Evolutionary conservation across 1,140 invertebrate genomes (phyloP), one percentile per base, ranked within the genome.

Genomic region (Saccostrea glomerata): DNA sequence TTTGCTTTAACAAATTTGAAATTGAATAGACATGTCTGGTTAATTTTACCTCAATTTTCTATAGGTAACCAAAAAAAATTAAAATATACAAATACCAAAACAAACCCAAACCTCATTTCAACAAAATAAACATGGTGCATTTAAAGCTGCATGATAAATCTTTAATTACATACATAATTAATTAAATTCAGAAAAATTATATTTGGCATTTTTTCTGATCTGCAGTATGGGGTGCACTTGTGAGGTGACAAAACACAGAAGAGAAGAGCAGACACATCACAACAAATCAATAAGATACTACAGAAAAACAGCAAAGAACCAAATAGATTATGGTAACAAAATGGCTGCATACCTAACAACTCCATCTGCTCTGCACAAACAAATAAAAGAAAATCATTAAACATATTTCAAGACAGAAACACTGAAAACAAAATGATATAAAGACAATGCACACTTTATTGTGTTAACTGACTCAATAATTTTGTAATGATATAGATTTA

Each of bases 321-420:
- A 58, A 86, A 85, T 17, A n/a, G n/a, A 60, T 23, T 13, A 23
- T 86, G 9, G 55, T 30, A 73, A 54, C 55, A 66, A 85, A 85
- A 66, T 66, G 58, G 36, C 36, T 85, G 89, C 91, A 91, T 89
- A 91, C 91, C 91, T 90, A 90, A 91, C 90, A 84, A 87, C 86
- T 88, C 87, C 90, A 85, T 90, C 88, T 82, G 90, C 82, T 87
- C 91, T 91, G 91, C 63, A 90, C 30, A 88, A 90, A 88, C 56
- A 87, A 66, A 88, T 85, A 84, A 58, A 84, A 36, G 36, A 60
- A 84, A 73, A 66, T 56, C 58, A 56, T 77, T 77, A 87, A 82
- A 87, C 86, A 87, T 73, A 82, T 17, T 77, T 54, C 40, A 25
- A 82, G 15, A 30, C 15, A 23, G 30, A 84, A 54, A 55, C n/a